These are phyloP conservation scores for Temnothorax rugatulus DNA, from an alignment of 2,888 invertebrate genomes.

Conservation along the genomic window DNA sequence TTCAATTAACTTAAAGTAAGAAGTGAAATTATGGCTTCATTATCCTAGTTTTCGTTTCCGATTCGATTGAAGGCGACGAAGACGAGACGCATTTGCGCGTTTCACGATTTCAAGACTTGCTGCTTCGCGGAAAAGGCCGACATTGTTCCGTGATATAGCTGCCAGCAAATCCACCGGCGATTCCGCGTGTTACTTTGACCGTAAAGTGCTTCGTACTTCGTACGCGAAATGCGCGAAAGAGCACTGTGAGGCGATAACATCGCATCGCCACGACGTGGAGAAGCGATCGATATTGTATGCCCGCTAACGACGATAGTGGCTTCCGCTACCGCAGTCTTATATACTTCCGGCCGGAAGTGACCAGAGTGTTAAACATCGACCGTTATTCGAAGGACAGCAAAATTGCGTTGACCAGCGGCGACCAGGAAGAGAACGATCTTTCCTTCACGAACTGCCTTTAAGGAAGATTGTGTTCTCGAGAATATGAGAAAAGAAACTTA, in stretches of 20 bases:
- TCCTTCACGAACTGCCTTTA: background rate
- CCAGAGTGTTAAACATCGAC: conserved; percentile 45
- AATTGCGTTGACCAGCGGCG: background rate
- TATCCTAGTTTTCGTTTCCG: no score
- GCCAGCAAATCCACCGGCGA: background rate
- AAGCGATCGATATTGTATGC: conserved; percentile 61
- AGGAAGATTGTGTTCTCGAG: background rate
- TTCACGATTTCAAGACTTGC: background rate
- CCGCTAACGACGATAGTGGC: conserved; percentile 38
- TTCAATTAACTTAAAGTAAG: background rate
- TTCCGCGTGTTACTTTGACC: conserved; percentile 29
- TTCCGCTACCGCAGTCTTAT: conserved; percentile 62
- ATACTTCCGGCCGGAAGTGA: conserved; percentile 72
- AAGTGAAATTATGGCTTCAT: background rate
- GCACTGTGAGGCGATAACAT: conserved; percentile 34
- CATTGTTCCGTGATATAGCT: background rate
- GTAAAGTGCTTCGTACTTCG: background rate
- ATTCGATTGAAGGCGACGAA: background rate
- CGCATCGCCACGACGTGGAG: conserved; percentile 16
- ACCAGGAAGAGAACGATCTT: background rate
- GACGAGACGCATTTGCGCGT: background rate
- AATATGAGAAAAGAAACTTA: background rate
- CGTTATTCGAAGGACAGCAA: conserved; percentile 14
- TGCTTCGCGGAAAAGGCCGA: background rate
- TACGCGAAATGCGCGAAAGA: conserved; percentile 7